Conservation (phyloP, 2,113 vertebrate species). For the Notothenia rossii region DNA sequence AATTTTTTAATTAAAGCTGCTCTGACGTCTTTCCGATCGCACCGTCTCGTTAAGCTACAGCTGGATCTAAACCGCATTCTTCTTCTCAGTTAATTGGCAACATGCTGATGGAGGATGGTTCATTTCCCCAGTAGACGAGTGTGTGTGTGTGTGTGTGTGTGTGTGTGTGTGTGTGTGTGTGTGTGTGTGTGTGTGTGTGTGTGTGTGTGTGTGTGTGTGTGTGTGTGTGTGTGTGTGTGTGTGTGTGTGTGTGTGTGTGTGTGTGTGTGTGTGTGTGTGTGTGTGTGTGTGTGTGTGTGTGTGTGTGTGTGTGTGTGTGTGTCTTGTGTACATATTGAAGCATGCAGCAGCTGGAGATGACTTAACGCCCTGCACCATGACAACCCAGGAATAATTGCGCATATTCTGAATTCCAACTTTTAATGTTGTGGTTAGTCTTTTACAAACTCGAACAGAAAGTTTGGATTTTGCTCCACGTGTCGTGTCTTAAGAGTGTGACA, state of each 20-base stretch:
- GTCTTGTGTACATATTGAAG: conserved; percentile 41
- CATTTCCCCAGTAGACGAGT: conserved; percentile 33
- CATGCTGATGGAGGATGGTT: conserved; percentile 59
- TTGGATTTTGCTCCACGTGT: background rate
- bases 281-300: conserved; percentile 40
- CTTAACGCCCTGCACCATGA: conserved; percentile 27
- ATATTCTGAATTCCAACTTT: conserved; percentile 26
- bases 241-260: background rate
- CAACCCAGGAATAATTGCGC: conserved; percentile 37
- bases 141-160: conserved; percentile 23
- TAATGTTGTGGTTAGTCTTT: background rate
- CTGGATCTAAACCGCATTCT: conserved; percentile 49
- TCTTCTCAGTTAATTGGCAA: conserved; percentile 60
- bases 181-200: background rate
- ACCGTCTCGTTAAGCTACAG: conserved; percentile 38
- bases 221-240: conserved; percentile 13
- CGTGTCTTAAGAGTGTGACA: background rate
- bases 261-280: conserved; percentile 1
- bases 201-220: conserved; percentile 15
- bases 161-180: conserved; percentile 19
- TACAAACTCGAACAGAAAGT: background rate
- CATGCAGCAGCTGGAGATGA: conserved; percentile 63
- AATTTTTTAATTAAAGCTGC: background rate
- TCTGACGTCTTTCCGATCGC: background rate
- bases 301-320: conserved; percentile 29